These are phyloP conservation scores for Papilio elwesi DNA, from an alignment of 2,888 invertebrate genomes.

Conservation along the genomic window DNA sequence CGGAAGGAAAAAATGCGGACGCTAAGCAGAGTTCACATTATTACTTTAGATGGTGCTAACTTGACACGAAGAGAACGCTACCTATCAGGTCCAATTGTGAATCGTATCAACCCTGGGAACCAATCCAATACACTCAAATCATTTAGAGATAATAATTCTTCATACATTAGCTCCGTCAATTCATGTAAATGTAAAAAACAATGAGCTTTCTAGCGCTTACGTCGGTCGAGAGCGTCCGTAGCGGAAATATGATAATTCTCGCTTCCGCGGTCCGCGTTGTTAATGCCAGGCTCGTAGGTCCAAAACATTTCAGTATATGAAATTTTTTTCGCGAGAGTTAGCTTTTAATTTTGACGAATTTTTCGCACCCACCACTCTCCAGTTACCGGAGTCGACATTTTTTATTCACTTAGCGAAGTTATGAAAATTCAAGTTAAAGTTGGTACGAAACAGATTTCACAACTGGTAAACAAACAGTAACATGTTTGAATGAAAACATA, in stretches of 20 bases:
- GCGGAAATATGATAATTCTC: conserved; percentile 43
- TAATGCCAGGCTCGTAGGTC: conserved; percentile 40
- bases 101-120: no score
- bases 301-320: conserved; percentile 9
- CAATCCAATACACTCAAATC: no score
- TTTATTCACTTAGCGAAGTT: conserved; percentile 23
- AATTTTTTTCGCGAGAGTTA: conserved; percentile 13
- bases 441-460: conserved; percentile 24
- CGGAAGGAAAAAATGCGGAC: conserved; percentile 37
- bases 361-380: conserved; percentile 19
- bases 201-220: conserved; percentile 14
- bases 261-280: conserved; percentile 39
- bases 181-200: conserved; percentile 11
- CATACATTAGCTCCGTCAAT: not conserved
- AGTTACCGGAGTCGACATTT: conserved; percentile 9
- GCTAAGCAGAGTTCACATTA: not conserved
- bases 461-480: not conserved
- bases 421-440: conserved; percentile 30
- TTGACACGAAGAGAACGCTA: no score
- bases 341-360: conserved; percentile 28
- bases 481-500: conserved; percentile 16
- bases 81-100: no score
- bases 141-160: no score
- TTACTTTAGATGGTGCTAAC: no score
- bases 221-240: conserved; percentile 18